Percentiles rank a stretch among this genome's conserved stretches.
These are phyloP conservation scores for Oxyruncus cristatus DNA, from an alignment of 2,113 vertebrate species.

Conservation along the genomic window DNA sequence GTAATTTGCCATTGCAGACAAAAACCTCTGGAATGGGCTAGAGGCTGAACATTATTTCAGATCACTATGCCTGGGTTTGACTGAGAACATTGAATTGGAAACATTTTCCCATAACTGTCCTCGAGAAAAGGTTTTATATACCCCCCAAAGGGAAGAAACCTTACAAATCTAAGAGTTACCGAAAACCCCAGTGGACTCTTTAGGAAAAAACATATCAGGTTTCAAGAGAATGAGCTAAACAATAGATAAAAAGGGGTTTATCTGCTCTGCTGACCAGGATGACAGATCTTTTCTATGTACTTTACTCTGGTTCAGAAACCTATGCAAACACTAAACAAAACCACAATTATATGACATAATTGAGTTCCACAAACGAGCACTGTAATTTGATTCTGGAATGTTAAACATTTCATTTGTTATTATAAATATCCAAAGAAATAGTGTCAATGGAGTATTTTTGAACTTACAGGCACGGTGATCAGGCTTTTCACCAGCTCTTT, in stretches of 20 bases:
- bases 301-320: neutral
- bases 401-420: neutral
- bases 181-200: neutral
- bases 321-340: neutral
- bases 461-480: neutral
- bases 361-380: neutral
- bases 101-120: neutral
- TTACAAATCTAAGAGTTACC: neutral
- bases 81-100: neutral
- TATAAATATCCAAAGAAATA: neutral
- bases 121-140: neutral
- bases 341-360: neutral
- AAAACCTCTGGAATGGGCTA: neutral
- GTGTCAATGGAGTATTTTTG: neutral
- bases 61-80: neutral
- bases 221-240: neutral
- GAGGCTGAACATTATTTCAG: neutral
- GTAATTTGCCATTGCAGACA: neutral
- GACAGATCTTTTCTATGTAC: neutral
- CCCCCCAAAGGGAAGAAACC: neutral
- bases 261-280: neutral
- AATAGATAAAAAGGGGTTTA: neutral
- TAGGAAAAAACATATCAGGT: neutral
- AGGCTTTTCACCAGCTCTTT: neutral
- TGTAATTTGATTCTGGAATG: neutral